Percentiles rank a stretch among this genome's conserved stretches.
Conservation (phyloP, 2,888 invertebrate species). For the Cordylochernes scorpioides region DNA sequence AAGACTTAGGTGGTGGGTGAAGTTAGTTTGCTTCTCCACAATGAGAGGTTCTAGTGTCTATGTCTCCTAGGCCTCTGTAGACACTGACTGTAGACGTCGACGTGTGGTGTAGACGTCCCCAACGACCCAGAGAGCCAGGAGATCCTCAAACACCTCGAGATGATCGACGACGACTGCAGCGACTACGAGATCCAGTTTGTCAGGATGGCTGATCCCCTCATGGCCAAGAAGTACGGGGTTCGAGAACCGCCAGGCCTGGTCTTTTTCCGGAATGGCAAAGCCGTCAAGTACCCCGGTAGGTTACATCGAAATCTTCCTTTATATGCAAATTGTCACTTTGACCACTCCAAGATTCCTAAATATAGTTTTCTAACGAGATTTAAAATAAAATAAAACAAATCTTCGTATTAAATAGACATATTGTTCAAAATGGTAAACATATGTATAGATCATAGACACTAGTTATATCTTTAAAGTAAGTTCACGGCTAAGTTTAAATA, state of each 20-base stretch:
- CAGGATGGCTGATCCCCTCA: constrained; percentile 55
- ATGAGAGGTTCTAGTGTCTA: background rate
- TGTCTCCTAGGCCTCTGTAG: background rate
- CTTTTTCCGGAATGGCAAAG: constrained; percentile 65
- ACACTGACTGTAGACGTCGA: background rate
- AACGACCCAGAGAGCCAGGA: constrained; percentile 16
- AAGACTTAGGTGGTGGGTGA: no score
- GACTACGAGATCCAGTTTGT: constrained; percentile 75
- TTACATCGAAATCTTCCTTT: constrained; percentile 1
- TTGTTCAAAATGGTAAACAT: no score
- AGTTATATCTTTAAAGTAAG: no score
- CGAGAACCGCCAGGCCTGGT: constrained; percentile 68
- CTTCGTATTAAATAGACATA: no score
- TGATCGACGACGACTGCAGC: constrained; percentile 68
- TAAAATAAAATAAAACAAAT: no score
- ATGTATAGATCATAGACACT: no score
- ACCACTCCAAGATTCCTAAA: no score
- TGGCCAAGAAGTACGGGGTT: constrained; percentile 78
- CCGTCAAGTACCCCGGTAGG: constrained; percentile 54
- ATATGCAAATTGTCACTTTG: no score
- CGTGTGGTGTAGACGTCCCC: constrained; percentile 12
- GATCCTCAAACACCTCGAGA: constrained; percentile 36
- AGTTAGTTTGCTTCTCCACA: no score
- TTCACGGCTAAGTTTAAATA: no score
- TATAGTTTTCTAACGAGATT: no score